phyloP scores from a whole-genome alignment of 2,888 invertebrate species.

The Thymelicus sylvestris region DNA sequence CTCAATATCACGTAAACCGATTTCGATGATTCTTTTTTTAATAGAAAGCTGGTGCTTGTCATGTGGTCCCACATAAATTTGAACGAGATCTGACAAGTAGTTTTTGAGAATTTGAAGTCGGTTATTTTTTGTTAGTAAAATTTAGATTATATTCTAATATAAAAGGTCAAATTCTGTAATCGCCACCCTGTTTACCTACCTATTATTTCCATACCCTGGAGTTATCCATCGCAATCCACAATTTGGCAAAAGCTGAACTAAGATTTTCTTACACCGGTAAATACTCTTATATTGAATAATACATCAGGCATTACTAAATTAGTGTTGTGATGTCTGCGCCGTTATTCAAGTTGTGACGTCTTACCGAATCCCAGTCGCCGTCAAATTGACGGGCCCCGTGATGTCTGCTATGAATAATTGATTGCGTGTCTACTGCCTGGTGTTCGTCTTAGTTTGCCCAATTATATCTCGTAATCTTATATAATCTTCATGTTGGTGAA shows the following conservation, averaged over 20 bases:
- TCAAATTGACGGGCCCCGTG: constrained; percentile 2
- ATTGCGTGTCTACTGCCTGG: constrained; percentile 4
- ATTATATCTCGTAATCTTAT: background rate
- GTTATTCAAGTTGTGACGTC: constrained; percentile 15
- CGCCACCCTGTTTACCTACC: too few relatives aligned
- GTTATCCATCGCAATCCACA: too few relatives aligned
- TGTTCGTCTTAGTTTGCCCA: background rate
- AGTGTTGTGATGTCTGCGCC: constrained; percentile 11
- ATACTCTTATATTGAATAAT: background rate
- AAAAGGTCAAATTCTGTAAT: too few relatives aligned
- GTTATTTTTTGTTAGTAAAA: too few relatives aligned
- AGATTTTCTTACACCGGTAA: background rate
- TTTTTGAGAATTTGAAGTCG: too few relatives aligned
- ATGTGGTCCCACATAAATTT: too few relatives aligned
- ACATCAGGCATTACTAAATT: constrained; percentile 1
- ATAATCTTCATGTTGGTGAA: background rate
- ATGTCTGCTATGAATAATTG: constrained; percentile 23
- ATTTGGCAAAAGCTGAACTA: background rate
- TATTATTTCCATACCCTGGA: too few relatives aligned
- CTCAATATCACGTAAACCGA: too few relatives aligned
- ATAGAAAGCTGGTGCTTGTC: too few relatives aligned
- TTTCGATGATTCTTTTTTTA: too few relatives aligned
- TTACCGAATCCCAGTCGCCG: background rate
- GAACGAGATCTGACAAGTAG: too few relatives aligned
- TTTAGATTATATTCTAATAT: too few relatives aligned